Base-by-base conservation (phyloP, 2,888 invertebrate genomes). In the Endomychus coccineus region DNA sequence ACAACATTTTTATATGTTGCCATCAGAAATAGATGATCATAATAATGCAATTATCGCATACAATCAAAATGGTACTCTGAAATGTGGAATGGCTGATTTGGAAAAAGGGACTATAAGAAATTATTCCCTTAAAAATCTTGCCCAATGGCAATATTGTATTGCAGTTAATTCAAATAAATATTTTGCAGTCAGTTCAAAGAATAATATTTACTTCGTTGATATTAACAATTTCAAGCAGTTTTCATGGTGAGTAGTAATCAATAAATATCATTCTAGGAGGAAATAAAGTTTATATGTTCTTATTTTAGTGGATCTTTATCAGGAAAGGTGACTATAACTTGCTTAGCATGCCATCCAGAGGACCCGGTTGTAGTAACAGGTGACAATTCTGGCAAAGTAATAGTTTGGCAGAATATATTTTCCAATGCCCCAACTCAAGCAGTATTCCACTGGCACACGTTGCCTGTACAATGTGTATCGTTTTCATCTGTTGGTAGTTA, bases 381-480 rank as follows among this genome's bases (percentile, higher is more conserved):
- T 6, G 80, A 83, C 62, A 67, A 65, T 21, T 63, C 65, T 22
- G 87, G 87, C 1, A 67, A 75, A 37, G 71, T 84, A 11, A 52
- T 75, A 11, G 54, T 83, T 7, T 84, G 82, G 80, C 74, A 68
- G 31, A 62, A 68, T 36, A 61, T 77, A 29, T 63, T 56, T 34
- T 29, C 33, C 9, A 43, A 47, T 25, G 36, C 36, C 5, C 54
- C 56, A 23, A 44, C 54, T 6, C 66, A 71, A 52, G 65, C 74
- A 1, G 59, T 74, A 2, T 76, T 74, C 52, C 86, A 87, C 58
- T 88, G 88, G 88, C 88, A 88, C 63, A 75, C 78, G 3, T 68
- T 83, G 29, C 73, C 78, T 17, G 78, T 86, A 1, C 69, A 71
- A 27, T 75, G 79, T 54, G 56, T 88, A 10, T 66, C 69, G 1